Evolutionary conservation across 2,797 vertebrate species (phyloP), one percentile per base, ranked within the genome.

Genomic region (Xiphorhynchus erythropygius): DNA sequence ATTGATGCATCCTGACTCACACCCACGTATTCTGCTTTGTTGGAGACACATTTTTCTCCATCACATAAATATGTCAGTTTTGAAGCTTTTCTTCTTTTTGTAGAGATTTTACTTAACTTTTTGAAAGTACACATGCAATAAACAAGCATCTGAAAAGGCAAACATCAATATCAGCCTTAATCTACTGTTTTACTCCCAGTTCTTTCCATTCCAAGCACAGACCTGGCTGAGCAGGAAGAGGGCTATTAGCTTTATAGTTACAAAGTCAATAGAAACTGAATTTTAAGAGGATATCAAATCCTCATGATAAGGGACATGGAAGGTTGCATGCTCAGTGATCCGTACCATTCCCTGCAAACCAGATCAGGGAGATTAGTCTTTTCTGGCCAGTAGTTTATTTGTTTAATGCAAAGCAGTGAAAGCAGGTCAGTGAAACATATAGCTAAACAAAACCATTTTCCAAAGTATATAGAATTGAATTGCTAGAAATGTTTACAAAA

Each of bases 271-370:
- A 95, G 90, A 93, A 96, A 97, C 39, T 1, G 1, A 84, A 94
- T 97, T 97, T 93, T 88, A 91, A 89, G 95, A 93, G 80, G 89
- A 94, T 91, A 93, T 93, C 65, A 94, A 95, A 94, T 89, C 67
- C 87, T 94, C 23, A 15, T 74, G 68, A 75, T 84, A 88, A 92
- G 84, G 65, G 89, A 88, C 89, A 74, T 47, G 70, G 86, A 86
- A 96, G 69, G 78, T 60, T 95, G 77, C 73, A 69, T 71, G 78
- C 59, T 80, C 69, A 63, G 84, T 93, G 91, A 95, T 96, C 92
- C 91, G 84, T 75, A 46, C 37, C 24, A 25, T 47, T 74, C 67
- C 92, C 84, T 67, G 73, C 74, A 96, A 94, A 95, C 82, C 90
- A 96, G 71, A 91, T 94, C 87, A 93, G 55, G 59, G 73, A 93